A percentile compares a stretch with the other conserved stretches of the same genome.
These are phyloP conservation scores for Torymus aiolomorphi DNA, from an alignment of 2,888 invertebrate species.

Conservation along the genomic window DNA sequence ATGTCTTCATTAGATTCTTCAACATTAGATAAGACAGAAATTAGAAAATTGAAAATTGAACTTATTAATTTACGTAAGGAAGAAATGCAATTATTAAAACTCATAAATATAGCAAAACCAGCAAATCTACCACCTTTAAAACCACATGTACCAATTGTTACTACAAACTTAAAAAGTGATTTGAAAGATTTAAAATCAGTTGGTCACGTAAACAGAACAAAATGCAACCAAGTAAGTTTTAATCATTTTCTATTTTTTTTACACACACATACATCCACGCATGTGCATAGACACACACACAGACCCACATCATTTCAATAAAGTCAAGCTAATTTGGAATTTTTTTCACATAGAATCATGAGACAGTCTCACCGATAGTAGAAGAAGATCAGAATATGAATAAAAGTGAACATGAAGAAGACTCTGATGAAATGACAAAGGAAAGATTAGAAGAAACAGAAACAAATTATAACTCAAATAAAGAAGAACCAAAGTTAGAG, in stretches of 20 bases:
- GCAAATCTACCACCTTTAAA: conserved; percentile 79
- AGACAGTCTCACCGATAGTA: conserved; percentile 43
- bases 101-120: conserved; percentile 87
- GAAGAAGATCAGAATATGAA: conserved; percentile 21
- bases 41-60: conserved; percentile 83
- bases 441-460: conserved; percentile 24
- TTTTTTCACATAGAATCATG: neutral
- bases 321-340: neutral
- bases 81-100: conserved; percentile 81
- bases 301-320: no score
- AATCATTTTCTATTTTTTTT: conserved; percentile 24
- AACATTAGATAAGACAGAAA: conserved; percentile 77
- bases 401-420: conserved; percentile 22
- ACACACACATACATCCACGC: no score
- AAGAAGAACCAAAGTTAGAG: conserved; percentile 33
- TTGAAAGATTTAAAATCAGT: conserved; percentile 46
- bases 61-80: conserved; percentile 84
- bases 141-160: conserved; percentile 61
- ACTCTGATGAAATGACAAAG: conserved; percentile 25
- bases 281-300: no score
- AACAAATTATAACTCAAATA: conserved; percentile 4
- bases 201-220: conserved; percentile 31
- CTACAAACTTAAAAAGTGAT: conserved; percentile 48
- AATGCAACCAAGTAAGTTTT: conserved; percentile 59
- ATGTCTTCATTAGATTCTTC: conserved; percentile 82